phyloP scores from a whole-genome alignment of 2,113 vertebrate species.

The Enhydra lutris region DNA sequence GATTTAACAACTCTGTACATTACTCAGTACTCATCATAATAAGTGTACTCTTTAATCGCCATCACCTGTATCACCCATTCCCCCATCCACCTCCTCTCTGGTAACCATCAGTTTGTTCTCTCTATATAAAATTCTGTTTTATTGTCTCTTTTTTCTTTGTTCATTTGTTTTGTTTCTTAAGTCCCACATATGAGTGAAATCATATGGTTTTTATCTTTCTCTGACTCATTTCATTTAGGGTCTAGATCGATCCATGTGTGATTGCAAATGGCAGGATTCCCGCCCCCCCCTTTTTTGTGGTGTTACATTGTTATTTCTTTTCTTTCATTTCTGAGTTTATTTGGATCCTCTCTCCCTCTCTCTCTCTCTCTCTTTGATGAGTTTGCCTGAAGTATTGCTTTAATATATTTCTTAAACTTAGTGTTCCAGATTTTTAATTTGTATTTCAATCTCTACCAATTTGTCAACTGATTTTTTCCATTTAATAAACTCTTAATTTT shows the following conservation, averaged over 20 bases:
- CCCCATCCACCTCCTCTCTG: background rate
- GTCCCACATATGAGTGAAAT: background rate
- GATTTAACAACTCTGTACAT: background rate
- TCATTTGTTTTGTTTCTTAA: background rate
- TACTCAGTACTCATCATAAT: background rate
- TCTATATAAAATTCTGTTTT: background rate
- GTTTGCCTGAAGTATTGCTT: background rate
- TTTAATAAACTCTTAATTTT: background rate
- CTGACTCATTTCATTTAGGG: background rate
- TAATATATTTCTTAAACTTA: background rate
- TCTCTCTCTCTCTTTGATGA: background rate
- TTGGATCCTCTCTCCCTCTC: background rate
- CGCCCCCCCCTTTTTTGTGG: no score
- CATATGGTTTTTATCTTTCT: background rate
- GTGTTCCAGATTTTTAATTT: background rate
- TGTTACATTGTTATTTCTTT: background rate
- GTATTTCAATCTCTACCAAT: background rate
- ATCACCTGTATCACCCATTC: background rate
- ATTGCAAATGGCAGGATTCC: background rate
- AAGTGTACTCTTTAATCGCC: background rate
- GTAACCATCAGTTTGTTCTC: background rate
- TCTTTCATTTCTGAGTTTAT: background rate
- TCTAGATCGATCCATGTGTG: background rate
- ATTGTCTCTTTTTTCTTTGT: background rate
- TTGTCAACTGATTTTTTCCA: background rate